Evolutionary conservation across 2,888 invertebrate genomes (phyloP).

Genomic region (Microctonus aethiopoides): DNA sequence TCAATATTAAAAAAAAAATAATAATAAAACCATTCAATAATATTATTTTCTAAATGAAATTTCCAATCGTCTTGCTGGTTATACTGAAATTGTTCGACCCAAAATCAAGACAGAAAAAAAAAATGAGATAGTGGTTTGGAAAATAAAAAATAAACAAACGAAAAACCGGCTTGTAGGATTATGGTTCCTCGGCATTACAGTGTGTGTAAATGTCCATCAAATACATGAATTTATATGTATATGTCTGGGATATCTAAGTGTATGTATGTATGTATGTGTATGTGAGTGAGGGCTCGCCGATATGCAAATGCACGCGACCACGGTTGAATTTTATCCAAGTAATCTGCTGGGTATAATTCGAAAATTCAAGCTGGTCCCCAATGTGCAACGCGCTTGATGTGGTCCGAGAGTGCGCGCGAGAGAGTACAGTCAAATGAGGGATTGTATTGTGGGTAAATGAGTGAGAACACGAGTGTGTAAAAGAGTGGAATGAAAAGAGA

Average conservation of each 20-base stretch:
- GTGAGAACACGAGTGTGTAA: conserved; percentile 31
- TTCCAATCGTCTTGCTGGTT: background rate
- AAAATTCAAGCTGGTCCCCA: conserved; percentile 48
- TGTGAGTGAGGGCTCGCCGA: conserved; percentile 33
- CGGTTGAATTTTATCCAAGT: conserved; percentile 59
- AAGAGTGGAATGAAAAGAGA: conserved; percentile 31
- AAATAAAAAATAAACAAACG: background rate
- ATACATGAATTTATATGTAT: background rate
- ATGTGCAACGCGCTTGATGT: conserved; percentile 36
- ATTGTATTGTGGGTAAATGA: conserved; percentile 30
- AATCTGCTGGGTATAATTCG: conserved; percentile 59
- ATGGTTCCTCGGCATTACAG: background rate
- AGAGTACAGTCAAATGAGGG: conserved; percentile 24
- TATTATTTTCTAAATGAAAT: too few relatives aligned
- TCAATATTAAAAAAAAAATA: background rate
- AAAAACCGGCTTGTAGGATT: background rate
- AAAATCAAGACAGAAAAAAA: conserved; percentile 9
- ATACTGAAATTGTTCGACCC: background rate
- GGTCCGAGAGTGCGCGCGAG: conserved; percentile 33
- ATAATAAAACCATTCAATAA: background rate
- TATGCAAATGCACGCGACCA: conserved; percentile 52
- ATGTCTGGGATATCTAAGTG: background rate
- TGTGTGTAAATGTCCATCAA: background rate
- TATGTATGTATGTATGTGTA: background rate
- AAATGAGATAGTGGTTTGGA: background rate